phyloP scores from a whole-genome alignment of 2,113 vertebrate genomes.

The Nettapus auritus region DNA sequence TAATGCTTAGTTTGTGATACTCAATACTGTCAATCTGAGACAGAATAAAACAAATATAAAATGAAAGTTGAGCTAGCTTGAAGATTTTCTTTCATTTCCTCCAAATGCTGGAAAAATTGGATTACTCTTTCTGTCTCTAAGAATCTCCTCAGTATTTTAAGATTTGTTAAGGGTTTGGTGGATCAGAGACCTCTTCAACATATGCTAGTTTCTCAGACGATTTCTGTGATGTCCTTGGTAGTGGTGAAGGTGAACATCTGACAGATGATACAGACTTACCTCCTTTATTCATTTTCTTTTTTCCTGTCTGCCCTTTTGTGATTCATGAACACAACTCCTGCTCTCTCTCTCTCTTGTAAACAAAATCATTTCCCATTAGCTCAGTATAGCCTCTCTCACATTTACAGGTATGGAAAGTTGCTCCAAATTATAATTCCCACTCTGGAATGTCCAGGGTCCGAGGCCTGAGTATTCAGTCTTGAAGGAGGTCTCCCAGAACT shows the following conservation, averaged over 20 bases:
- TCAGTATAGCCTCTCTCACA: not conserved
- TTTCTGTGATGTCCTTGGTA: not conserved
- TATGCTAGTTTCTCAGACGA: not conserved
- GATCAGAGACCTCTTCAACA: not conserved
- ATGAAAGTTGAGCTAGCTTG: not conserved
- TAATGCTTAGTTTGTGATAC: not conserved
- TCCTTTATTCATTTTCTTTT: not conserved
- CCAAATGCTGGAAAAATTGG: not conserved
- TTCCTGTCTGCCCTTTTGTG: not conserved
- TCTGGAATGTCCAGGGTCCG: not conserved
- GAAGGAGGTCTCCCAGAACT: not conserved
- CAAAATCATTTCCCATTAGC: not conserved
- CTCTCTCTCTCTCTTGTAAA: not conserved
- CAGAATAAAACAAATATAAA: not conserved
- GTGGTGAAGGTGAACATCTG: not conserved
- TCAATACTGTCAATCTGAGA: not conserved
- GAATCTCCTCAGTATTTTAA: not conserved
- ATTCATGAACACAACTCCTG: not conserved
- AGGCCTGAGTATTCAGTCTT: not conserved
- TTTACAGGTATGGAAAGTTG: not conserved
- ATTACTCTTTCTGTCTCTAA: not conserved
- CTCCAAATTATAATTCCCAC: not conserved
- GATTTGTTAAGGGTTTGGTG: not conserved
- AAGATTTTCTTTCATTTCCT: not conserved
- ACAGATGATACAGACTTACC: not conserved